These are phyloP conservation scores for Cricetomys ansorgei DNA, from an alignment of 2,113 vertebrate species.

Conservation along the genomic window DNA sequence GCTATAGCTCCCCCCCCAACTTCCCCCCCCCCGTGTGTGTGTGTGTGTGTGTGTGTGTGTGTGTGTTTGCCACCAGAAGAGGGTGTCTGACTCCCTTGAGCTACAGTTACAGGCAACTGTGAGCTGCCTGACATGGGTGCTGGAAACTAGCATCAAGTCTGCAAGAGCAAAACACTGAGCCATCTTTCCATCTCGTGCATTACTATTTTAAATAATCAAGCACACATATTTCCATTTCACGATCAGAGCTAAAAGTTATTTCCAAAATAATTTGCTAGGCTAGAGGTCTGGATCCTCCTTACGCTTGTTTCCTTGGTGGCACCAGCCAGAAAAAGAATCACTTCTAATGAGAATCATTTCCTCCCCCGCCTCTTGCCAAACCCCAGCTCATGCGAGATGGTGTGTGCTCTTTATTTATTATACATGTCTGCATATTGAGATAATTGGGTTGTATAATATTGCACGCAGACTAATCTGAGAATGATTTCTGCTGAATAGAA, in stretches of 20 bases:
- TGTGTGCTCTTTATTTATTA: conserved; percentile 82
- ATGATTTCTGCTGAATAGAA: conserved; percentile 86
- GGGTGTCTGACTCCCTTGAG: neutral
- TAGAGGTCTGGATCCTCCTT: neutral
- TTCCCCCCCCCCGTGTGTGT: neutral
- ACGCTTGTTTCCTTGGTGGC: neutral
- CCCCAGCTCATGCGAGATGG: conserved; percentile 26
- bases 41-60: neutral
- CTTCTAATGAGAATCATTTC: conserved; percentile 4
- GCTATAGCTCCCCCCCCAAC: neutral
- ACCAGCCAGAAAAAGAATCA: neutral
- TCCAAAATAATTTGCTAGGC: neutral
- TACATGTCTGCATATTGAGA: conserved; percentile 82
- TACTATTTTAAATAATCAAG: conserved; percentile 2
- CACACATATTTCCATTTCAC: neutral
- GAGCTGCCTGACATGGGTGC: neutral
- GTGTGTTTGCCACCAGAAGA: neutral
- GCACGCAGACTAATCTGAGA: conserved; percentile 83
- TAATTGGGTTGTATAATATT: conserved; percentile 86
- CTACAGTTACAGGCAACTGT: neutral
- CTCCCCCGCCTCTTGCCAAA: neutral
- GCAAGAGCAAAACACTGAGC: neutral
- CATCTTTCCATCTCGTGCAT: neutral
- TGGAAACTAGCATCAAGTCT: neutral
- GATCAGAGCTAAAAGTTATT: neutral